phyloP scores from a whole-genome alignment of 2,888 invertebrate genomes.

The Hemaris fuciformis region DNA sequence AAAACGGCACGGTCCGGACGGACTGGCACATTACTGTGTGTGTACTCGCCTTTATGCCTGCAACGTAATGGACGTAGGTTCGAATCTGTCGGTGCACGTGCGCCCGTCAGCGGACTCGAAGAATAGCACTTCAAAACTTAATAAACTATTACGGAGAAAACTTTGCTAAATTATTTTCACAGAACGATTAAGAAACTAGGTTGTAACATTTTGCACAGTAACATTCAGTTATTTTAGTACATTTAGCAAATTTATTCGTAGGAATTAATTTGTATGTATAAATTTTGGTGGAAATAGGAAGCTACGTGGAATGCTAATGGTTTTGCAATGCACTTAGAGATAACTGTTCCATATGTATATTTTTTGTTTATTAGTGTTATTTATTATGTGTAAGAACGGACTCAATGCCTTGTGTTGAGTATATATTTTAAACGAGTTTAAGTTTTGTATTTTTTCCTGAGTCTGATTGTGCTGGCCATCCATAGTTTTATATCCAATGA shows the following conservation, averaged over 20 bases:
- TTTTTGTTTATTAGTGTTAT: too few species aligned
- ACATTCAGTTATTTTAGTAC: neutral
- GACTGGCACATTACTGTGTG: conserved; percentile 15
- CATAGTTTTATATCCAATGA: too few species aligned
- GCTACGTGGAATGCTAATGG: too few species aligned
- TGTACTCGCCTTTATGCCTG: neutral
- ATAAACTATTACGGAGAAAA: neutral
- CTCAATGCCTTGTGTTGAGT: too few species aligned
- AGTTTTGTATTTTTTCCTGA: too few species aligned
- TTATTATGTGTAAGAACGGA: too few species aligned
- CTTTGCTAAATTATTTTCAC: neutral
- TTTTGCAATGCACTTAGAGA: too few species aligned
- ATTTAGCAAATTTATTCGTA: too few species aligned
- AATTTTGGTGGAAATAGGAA: too few species aligned
- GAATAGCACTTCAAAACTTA: neutral
- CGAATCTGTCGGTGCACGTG: neutral
- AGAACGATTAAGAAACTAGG: neutral
- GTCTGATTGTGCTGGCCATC: too few species aligned
- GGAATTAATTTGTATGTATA: neutral
- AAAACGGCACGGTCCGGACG: conserved; percentile 25
- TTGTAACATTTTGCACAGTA: neutral
- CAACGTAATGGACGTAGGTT: conserved; percentile 10
- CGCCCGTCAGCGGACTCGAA: neutral
- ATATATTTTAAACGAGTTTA: too few species aligned
- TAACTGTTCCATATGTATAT: too few species aligned